A percentile compares a stretch with the other conserved stretches of the same genome.
Conservation (phyloP, 30 jellyfish, hydroid and myxozoan species). For the Cassiopea andromeda region DNA sequence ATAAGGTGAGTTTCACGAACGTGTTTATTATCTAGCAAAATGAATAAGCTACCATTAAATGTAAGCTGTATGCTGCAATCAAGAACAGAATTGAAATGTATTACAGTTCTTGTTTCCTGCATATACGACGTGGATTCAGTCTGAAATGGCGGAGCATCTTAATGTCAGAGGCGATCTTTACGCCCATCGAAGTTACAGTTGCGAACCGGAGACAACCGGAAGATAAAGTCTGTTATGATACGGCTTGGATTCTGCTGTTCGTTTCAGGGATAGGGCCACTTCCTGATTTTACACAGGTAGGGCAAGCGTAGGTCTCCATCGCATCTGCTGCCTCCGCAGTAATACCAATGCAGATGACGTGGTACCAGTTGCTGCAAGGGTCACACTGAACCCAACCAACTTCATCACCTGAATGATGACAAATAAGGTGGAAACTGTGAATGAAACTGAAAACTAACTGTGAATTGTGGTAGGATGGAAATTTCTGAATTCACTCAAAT, state of each 20-base stretch:
- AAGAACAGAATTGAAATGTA: not conserved
- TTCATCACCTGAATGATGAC: slow-evolving; percentile 84
- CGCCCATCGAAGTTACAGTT: no score
- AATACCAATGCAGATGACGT: slow-evolving; percentile 92
- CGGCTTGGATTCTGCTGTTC: not conserved
- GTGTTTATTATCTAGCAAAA: not conserved
- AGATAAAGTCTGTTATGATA: not conserved
- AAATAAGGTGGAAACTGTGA: not conserved
- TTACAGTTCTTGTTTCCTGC: not conserved
- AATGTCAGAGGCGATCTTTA: no score
- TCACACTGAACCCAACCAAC: slow-evolving; percentile 99
- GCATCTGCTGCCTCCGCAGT: slow-evolving; percentile 97
- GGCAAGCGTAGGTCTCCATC: slow-evolving; percentile 89
- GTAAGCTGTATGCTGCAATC: not conserved
- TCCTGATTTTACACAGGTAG: slow-evolving; percentile 53
- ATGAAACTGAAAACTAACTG: not conserved
- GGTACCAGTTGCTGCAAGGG: slow-evolving; percentile 95
- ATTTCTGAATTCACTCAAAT: no score
- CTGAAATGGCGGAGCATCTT: not conserved
- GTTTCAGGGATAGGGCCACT: not conserved
- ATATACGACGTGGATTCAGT: not conserved
- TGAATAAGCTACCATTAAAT: not conserved
- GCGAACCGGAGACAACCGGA: not conserved
- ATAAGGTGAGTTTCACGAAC: not conserved
- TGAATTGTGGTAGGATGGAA: no score